Conservation (phyloP, 1,140 invertebrate genomes). For the Zaprionus africanus region DNA sequence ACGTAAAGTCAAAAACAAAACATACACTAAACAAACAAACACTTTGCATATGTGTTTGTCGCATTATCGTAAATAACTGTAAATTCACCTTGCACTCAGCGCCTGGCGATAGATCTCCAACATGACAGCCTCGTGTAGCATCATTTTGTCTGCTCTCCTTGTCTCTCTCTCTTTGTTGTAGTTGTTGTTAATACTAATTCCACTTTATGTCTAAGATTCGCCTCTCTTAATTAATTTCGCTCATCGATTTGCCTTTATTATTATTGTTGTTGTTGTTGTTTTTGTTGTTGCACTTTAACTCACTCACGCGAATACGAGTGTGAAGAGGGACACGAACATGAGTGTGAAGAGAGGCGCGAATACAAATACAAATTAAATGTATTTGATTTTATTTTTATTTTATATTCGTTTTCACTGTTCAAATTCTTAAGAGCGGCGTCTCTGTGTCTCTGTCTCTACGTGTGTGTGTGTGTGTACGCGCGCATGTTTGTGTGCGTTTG, state of each 20-base stretch:
- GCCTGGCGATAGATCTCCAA: constrained; percentile 84
- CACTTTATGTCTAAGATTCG: constrained; percentile 17
- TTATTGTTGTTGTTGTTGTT: constrained; percentile 23
- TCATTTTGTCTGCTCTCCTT: constrained; percentile 72
- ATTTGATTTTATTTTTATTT: constrained; percentile 67
- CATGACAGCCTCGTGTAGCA: constrained; percentile 85
- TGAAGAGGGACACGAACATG: not conserved
- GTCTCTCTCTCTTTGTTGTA: constrained; percentile 27
- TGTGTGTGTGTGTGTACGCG: constrained; percentile 13
- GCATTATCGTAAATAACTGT: constrained; percentile 19
- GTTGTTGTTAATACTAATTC: constrained; percentile 14
- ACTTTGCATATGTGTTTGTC: not conserved
- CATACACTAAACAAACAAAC: not conserved
- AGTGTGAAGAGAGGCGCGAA: not conserved
- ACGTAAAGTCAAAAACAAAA: not conserved
- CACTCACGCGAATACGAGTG: not conserved
- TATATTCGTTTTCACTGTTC: constrained; percentile 56
- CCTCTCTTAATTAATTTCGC: constrained; percentile 48
- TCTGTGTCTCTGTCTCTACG: constrained; percentile 7
- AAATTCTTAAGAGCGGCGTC: constrained; percentile 58
- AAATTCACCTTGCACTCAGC: constrained; percentile 82
- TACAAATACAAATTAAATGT: constrained; percentile 53
- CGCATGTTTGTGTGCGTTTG: constrained; percentile 38
- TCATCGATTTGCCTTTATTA: constrained; percentile 50
- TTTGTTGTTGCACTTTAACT: constrained; percentile 38